Percentiles rank a stretch among this genome's conserved stretches.
Conservation (phyloP, 2,797 vertebrate genomes). For the Sebastes trivittatus region DNA sequence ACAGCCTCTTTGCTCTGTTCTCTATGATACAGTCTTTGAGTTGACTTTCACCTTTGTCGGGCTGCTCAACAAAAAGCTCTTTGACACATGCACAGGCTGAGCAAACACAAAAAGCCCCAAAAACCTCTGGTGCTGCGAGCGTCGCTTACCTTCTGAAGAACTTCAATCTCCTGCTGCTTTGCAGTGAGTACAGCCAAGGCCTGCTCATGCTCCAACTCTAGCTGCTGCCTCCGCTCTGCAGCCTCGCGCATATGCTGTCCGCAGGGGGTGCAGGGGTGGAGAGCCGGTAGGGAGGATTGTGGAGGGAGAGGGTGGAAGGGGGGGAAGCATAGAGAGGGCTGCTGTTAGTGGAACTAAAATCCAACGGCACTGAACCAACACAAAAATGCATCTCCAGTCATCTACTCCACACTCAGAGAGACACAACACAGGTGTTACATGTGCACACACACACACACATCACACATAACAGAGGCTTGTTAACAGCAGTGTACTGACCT, state of each 20-base stretch:
- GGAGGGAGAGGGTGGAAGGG: not conserved
- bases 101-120: constrained; percentile 23
- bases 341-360: constrained; percentile 71
- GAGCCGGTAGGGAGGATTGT: constrained; percentile 40
- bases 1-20: not conserved
- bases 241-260: constrained; percentile 99
- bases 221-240: constrained; percentile 97
- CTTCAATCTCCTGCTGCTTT: constrained; percentile 98
- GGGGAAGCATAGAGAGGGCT: constrained; percentile 65
- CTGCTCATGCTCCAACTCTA: constrained; percentile 99
- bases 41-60: constrained; percentile 34
- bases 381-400: constrained; percentile 65
- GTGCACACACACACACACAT: constrained; percentile 44
- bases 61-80: constrained; percentile 44
- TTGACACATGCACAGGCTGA: constrained; percentile 31
- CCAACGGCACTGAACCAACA: constrained; percentile 37
- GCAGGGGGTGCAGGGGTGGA: constrained; percentile 57
- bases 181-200: constrained; percentile 97
- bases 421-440: constrained; percentile 44
- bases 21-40: constrained; percentile 25
- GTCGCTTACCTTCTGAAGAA: constrained; percentile 94
- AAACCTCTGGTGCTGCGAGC: constrained; percentile 23
- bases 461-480: constrained; percentile 43
- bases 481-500: constrained; percentile 37
- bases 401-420: constrained; percentile 48